These are phyloP conservation scores for Galeruca laticollis DNA, from an alignment of 2,888 invertebrate genomes.

Conservation along the genomic window DNA sequence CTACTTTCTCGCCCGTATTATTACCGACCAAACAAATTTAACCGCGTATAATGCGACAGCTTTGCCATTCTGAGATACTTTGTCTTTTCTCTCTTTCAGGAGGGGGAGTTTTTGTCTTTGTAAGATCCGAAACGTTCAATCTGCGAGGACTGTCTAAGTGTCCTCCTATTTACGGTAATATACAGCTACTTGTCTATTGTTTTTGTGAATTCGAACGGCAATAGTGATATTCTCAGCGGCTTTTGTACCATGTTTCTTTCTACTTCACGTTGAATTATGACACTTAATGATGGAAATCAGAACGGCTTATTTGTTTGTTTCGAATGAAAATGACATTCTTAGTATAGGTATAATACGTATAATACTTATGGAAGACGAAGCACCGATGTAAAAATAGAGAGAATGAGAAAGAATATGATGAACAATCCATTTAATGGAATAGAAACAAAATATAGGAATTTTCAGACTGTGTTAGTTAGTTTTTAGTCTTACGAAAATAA, in stretches of 20 bases:
- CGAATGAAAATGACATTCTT: constrained; percentile 17
- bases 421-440: too few relatives aligned
- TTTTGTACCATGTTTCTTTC: constrained; percentile 36
- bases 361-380: not conserved
- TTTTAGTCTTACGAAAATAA: too few relatives aligned
- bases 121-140: constrained; percentile 39
- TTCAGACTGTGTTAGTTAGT: too few relatives aligned
- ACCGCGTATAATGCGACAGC: constrained; percentile 42
- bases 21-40: constrained; percentile 41
- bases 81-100: constrained; percentile 38
- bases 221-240: constrained; percentile 42
- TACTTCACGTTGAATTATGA: constrained; percentile 37
- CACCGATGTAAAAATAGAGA: not conserved
- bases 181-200: constrained; percentile 46
- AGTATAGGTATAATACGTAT: not conserved
- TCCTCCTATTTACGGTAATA: constrained; percentile 44
- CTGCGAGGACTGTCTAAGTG: constrained; percentile 39
- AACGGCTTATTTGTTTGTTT: constrained; percentile 32
- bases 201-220: constrained; percentile 45
- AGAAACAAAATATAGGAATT: too few relatives aligned
- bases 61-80: constrained; percentile 41
- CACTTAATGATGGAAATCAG: constrained; percentile 37
- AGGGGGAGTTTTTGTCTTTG: constrained; percentile 38
- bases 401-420: too few relatives aligned
- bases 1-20: constrained; percentile 32